Percentiles rank a stretch among this genome's conserved stretches.
phyloP scores from a whole-genome alignment of 2,113 vertebrate species.

The Prunella himalayana region DNA sequence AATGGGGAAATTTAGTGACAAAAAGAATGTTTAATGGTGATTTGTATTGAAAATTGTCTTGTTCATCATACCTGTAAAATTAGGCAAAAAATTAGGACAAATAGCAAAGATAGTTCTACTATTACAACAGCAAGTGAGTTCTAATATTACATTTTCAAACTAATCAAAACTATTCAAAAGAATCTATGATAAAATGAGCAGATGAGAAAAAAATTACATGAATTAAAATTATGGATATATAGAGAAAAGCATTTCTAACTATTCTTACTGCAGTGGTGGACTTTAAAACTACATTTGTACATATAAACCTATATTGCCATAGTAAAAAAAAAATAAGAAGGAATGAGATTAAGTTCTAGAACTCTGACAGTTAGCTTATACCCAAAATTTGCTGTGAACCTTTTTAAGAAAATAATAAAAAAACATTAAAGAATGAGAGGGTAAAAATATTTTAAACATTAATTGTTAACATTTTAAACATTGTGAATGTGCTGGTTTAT shows the following conservation, averaged over 20 bases:
- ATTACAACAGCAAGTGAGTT: not conserved
- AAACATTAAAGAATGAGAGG: rapidly evolving
- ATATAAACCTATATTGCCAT: not conserved
- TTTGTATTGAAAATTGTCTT: not conserved
- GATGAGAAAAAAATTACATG: not conserved
- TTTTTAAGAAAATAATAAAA: not conserved
- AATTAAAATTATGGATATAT: not conserved
- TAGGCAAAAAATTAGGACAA: not conserved
- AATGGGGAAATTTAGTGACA: not conserved
- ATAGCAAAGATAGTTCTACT: not conserved
- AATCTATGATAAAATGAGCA: not conserved
- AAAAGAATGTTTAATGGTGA: not conserved
- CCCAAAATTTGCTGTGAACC: not conserved
- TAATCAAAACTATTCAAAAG: not conserved
- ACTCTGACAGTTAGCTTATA: not conserved
- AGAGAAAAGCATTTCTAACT: not conserved
- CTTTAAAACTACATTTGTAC: not conserved
- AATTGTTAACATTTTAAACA: not conserved
- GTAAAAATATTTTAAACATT: rapidly evolving
- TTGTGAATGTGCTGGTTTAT: not conserved
- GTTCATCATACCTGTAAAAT: not conserved
- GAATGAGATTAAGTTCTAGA: not conserved
- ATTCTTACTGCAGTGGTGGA: not conserved
- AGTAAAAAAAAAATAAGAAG: not conserved
- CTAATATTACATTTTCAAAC: not conserved